A percentile compares a stretch with the other conserved stretches of the same genome.
Conservation (phyloP, 2,797 vertebrate species). For the Cryptoprocta ferox region DNA sequence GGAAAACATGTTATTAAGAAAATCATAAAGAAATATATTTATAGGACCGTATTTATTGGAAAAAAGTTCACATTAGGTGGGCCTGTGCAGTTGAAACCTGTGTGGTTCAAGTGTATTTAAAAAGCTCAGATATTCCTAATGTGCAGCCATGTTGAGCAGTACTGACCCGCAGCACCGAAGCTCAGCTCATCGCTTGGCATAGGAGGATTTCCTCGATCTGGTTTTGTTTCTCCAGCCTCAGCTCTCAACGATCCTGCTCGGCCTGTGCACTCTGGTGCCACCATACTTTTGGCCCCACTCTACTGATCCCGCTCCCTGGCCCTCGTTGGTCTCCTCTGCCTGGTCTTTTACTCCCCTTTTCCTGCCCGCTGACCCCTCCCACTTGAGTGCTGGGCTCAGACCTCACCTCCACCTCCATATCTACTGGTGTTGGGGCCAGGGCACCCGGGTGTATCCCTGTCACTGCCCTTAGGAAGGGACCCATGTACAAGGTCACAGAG, state of each 20-base stretch:
- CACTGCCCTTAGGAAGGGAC: neutral
- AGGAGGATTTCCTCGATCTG: neutral
- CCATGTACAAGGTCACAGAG: too few relatives aligned
- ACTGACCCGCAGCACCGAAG: neutral
- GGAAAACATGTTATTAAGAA: neutral
- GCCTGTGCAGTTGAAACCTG: neutral
- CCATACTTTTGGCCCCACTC: neutral
- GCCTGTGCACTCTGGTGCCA: neutral
- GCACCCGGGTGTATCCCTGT: neutral
- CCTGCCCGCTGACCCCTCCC: neutral
- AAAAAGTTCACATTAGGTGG: neutral
- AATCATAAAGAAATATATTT: neutral
- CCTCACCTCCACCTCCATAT: neutral
- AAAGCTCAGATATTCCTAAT: neutral
- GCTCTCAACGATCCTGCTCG: neutral
- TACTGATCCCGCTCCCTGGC: neutral
- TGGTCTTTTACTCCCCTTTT: neutral
- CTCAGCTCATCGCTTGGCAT: rapidly evolving
- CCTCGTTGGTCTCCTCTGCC: neutral
- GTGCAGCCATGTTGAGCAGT: neutral
- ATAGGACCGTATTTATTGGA: neutral
- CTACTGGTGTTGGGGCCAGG: neutral
- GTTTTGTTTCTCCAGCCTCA: neutral
- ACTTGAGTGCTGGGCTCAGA: neutral
- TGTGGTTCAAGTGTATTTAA: neutral